These are phyloP conservation scores for Accipiter virgatus DNA, from an alignment of 2,113 vertebrate genomes.

Conservation along the genomic window DNA sequence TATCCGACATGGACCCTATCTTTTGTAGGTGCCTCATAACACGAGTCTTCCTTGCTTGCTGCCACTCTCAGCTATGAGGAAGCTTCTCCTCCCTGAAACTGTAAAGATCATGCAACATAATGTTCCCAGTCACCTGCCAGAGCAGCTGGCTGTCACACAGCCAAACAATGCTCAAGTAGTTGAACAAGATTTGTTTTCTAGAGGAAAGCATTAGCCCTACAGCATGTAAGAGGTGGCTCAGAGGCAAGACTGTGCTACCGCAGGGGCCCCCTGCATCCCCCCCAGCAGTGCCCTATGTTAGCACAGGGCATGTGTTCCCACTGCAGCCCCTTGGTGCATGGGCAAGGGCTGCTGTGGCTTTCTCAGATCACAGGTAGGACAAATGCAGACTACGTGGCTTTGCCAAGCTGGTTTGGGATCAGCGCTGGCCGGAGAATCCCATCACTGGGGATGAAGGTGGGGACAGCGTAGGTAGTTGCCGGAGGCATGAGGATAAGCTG, in stretches of 20 bases:
- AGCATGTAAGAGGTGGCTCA: neutral
- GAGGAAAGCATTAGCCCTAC: neutral
- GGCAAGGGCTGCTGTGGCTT: neutral
- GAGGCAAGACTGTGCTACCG: neutral
- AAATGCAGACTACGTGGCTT: neutral
- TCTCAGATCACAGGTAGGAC: neutral
- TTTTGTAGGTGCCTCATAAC: neutral
- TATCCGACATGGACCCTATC: accelerated
- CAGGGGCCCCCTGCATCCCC: accelerated
- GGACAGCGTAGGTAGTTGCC: too few relatives aligned
- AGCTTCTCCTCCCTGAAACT: conserved; percentile 62
- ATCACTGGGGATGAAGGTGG: neutral
- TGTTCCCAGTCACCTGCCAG: conserved; percentile 39
- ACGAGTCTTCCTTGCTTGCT: accelerated
- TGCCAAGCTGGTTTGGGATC: neutral
- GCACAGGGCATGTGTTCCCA: accelerated
- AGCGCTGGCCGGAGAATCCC: neutral
- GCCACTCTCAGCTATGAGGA: conserved; percentile 35
- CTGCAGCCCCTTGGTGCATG: neutral
- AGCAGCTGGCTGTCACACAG: conserved; percentile 29
- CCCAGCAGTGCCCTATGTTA: neutral
- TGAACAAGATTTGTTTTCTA: neutral
- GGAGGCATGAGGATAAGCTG: neutral
- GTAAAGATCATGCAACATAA: neutral
- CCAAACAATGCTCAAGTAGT: neutral